Base-by-base conservation (phyloP, 2,797 vertebrate genomes). In the Galaxias olidus region DNA sequence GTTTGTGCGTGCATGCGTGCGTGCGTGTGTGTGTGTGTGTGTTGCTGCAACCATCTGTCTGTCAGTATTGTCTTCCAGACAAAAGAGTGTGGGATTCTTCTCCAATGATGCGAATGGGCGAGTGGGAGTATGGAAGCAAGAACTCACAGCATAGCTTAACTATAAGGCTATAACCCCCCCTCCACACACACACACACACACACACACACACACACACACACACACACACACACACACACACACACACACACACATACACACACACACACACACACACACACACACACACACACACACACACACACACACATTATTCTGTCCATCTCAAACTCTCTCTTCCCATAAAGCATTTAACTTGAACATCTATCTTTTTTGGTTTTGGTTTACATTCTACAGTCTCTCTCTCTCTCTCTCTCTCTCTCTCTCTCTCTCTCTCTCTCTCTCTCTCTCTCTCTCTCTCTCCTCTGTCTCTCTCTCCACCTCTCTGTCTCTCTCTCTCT, bases 1-100 rank as follows among this genome's bases (percentile, higher is more conserved):
- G 20, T 67, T 41, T 60, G 43, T 65, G 65, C 47, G 54, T 68
- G 57, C 59, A 63, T 49, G 17, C 18, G 50, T 68, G 17, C 54
- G 56, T 74, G 65, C 40, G 59, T 63, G 63, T 62, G 71, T 56
- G 46, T 44, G 45, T 64, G 40, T 53, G 59, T 45, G 53, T 10
- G 65, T 59, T 61, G 65, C 72, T 59, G 71, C 48, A 71, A 60
- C 85, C 84, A 86, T 88, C 87, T 88, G 85, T 82, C 82, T 66
- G 10, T 68, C 62, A 45, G 65, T 65, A 87, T 88, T 88, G 87
- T 88, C 70, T 56, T 49, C 56, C 56, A 19, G 68, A 87, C 82
- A 88, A 86, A 80, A 62, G 76, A 59, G 59, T 50, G 48, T 50
- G 48, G 5, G 14, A 50, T 50, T 50, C 49, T 17, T 17, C 0